These are phyloP conservation scores for Eupeodes luniger DNA, from an alignment of 2,888 invertebrate genomes.

Conservation along the genomic window DNA sequence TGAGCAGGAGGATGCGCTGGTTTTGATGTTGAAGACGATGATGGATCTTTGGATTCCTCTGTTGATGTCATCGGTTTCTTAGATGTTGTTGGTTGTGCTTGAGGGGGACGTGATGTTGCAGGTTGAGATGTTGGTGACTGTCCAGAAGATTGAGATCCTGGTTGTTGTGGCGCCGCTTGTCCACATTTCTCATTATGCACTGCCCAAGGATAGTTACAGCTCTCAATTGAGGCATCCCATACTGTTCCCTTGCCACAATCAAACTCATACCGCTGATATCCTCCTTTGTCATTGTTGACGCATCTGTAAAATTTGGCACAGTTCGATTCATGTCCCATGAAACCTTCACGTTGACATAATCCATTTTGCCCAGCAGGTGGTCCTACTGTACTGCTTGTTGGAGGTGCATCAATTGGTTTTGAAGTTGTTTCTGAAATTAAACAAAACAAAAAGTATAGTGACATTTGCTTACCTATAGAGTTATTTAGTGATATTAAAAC, in stretches of 20 bases:
- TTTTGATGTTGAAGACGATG: constrained; percentile 55
- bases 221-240: constrained; percentile 84
- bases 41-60: constrained; percentile 65
- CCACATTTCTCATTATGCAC: constrained; percentile 78
- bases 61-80: constrained; percentile 42
- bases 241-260: constrained; percentile 87
- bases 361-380: constrained; percentile 68
- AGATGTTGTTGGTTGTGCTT: constrained; percentile 12
- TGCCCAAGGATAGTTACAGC: constrained; percentile 77
- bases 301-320: constrained; percentile 88
- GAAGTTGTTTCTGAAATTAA: constrained; percentile 50
- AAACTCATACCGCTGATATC: constrained; percentile 86
- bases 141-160: constrained; percentile 62
- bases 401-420: constrained; percentile 51
- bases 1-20: constrained; percentile 73
- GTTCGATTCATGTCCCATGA: constrained; percentile 82
- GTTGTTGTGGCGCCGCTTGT: constrained; percentile 55
- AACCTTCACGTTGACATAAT: constrained; percentile 81
- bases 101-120: constrained; percentile 59
- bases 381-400: constrained; percentile 67
- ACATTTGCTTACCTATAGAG: background rate
- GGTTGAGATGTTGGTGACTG: constrained; percentile 66
- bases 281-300: constrained; percentile 86
- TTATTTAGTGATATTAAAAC: background rate
- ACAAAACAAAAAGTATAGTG: background rate